phyloP scores from a whole-genome alignment of 2,888 invertebrate species.

The Clanis bilineata region DNA sequence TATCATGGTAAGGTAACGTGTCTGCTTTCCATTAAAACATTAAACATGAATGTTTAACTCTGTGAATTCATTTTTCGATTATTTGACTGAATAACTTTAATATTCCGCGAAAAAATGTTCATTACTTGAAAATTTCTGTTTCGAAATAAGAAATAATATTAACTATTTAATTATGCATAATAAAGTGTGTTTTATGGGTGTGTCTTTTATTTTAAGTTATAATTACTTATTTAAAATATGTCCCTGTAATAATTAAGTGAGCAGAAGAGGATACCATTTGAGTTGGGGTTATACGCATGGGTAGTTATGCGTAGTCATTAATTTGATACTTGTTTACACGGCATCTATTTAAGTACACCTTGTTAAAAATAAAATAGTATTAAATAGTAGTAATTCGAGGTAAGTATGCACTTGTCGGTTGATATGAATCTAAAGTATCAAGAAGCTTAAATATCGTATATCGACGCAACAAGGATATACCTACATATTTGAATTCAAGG shows the following conservation, averaged over 20 bases:
- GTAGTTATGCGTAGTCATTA: background rate
- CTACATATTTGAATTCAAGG: background rate
- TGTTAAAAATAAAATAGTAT: background rate
- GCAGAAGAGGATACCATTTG: background rate
- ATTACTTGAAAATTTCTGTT: background rate
- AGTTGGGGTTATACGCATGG: background rate
- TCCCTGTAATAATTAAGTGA: too few relatives aligned
- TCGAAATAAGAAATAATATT: background rate
- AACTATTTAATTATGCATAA: background rate
- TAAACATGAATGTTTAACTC: slow-evolving; percentile 32
- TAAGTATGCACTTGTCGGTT: background rate
- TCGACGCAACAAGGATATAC: background rate
- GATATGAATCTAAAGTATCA: slow-evolving; percentile 7
- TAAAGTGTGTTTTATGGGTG: background rate
- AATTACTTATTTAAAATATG: background rate
- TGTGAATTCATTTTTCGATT: slow-evolving; percentile 22
- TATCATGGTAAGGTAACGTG: slow-evolving; percentile 21
- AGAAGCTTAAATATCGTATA: background rate
- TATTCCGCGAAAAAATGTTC: slow-evolving; percentile 10
- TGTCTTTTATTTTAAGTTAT: background rate
- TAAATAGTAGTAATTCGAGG: background rate
- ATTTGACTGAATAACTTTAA: background rate
- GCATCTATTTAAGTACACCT: background rate
- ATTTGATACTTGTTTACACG: background rate
- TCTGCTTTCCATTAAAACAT: slow-evolving; percentile 28